Base-by-base conservation (phyloP, 2,113 vertebrate species). In the Catagonus wagneri region DNA sequence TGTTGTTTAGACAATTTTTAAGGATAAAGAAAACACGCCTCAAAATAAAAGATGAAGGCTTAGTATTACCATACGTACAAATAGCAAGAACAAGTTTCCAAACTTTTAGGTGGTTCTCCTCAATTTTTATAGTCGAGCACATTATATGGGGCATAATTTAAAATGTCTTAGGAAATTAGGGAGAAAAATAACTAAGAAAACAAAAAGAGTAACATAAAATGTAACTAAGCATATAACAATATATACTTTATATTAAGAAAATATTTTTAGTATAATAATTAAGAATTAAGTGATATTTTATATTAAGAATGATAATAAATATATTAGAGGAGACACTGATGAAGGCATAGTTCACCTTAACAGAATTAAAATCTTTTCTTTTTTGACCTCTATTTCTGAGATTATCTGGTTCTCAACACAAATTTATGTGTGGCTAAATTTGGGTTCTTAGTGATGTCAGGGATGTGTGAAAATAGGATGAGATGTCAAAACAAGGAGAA, bases 401-500 rank as follows among this genome's bases (percentile, higher is more conserved):
- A 83, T 78, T 94, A 95, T 72, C 22, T 36, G 29, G 3, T 91
- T 97, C 66, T 93, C n/a, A 83, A 93, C 7, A 94, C 80, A 94
- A 94, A 96, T 96, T 97, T 96, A 94, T 94, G 74, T 90, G 89
- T 96, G 71, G 75, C 79, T 93, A 95, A 97, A 92, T 96, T 56
- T 97, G 83, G 86, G 54, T 87, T 89, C 39, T 79, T 71, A 39
- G 56, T 98, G 95, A 97, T 95, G 94, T 95, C 92, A 97, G 52
- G 34, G 83, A 85, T 92, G 39, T 68, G 58, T 56, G 19, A 94
- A 96, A 95, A 96, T 10, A 95, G 83, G 44, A 95, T 63, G 22
- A 96, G 15, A 95, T 96, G 69, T 94, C 93, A 96, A 93, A 96
- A 89, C 72, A 94, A 97, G 93, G 96, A 94, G 95, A 96, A 96